These are phyloP conservation scores for Poeciliopsis infans DNA, from an alignment of 2,797 vertebrate species.

Conservation along the genomic window DNA sequence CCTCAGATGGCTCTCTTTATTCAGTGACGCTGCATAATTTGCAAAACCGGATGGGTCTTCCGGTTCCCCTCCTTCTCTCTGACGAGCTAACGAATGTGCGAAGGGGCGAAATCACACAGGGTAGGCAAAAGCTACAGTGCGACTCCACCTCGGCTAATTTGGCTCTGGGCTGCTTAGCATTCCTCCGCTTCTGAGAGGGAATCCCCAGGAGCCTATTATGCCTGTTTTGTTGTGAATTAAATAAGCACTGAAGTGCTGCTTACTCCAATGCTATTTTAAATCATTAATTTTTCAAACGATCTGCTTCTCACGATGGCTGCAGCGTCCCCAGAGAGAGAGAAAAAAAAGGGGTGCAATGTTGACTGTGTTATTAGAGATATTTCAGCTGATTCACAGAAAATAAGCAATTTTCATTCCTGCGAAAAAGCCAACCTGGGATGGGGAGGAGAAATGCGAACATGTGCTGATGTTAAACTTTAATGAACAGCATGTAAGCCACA, in stretches of 20 bases:
- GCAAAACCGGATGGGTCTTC: constrained; percentile 46
- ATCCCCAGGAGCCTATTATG: constrained; percentile 85
- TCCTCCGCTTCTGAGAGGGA: constrained; percentile 76
- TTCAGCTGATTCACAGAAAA: constrained; percentile 32
- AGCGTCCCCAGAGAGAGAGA: constrained; percentile 67
- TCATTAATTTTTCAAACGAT: constrained; percentile 80
- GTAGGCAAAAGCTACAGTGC: constrained; percentile 67
- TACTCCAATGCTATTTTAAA: constrained; percentile 81
- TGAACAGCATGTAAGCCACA: background rate
- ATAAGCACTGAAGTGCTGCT: constrained; percentile 79
- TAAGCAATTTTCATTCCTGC: constrained; percentile 29
- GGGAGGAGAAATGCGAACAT: constrained; percentile 20
- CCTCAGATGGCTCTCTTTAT: constrained; percentile 67
- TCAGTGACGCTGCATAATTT: constrained; percentile 74
- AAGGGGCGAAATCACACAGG: constrained; percentile 67
- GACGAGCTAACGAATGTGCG: constrained; percentile 69
- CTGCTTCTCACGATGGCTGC: constrained; percentile 72
- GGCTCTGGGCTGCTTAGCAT: constrained; percentile 82
- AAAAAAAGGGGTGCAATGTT: constrained; percentile 29
- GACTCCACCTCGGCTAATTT: constrained; percentile 80
- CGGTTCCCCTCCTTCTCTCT: constrained; percentile 8
- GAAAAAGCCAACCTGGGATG: constrained; percentile 26
- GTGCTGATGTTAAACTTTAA: constrained; percentile 1
- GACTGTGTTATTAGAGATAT: constrained; percentile 51
- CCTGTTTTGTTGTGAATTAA: constrained; percentile 85